These are phyloP conservation scores for Drosophila formosana DNA, from an alignment of 2,888 invertebrate species.

Conservation along the genomic window DNA sequence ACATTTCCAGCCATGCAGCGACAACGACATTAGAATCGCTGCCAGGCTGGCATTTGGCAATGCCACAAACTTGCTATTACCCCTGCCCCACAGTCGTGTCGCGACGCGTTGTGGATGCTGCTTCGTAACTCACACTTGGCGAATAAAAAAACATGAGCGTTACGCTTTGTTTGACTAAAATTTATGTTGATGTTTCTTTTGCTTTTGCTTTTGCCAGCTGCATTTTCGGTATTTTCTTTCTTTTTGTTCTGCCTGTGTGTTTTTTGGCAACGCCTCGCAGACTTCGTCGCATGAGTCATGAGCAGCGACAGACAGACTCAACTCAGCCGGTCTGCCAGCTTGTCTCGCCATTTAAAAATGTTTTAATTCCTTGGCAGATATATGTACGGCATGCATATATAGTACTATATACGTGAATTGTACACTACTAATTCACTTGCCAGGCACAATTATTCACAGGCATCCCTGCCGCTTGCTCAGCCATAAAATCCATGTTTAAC, in stretches of 20 bases:
- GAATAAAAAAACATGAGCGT: constrained; percentile 54
- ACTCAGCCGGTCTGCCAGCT: constrained; percentile 47
- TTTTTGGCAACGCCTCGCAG: constrained; percentile 61
- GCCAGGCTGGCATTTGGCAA: constrained; percentile 66
- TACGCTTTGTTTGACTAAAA: constrained; percentile 79
- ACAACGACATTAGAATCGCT: constrained; percentile 61
- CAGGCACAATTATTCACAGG: constrained; percentile 62
- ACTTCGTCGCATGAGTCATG: constrained; percentile 62
- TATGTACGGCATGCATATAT: neutral
- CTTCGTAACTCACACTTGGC: constrained; percentile 33
- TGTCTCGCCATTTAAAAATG: constrained; percentile 53
- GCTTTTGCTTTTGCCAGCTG: constrained; percentile 31
- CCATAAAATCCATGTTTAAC: constrained; percentile 60
- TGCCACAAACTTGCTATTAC: constrained; percentile 71
- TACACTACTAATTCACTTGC: constrained; percentile 39
- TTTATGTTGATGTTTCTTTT: constrained; percentile 75
- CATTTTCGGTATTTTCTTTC: constrained; percentile 21
- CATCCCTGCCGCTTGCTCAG: constrained; percentile 38
- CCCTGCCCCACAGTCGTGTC: constrained; percentile 34
- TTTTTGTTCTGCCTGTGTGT: constrained; percentile 6
- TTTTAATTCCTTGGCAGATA: constrained; percentile 63
- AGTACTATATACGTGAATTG: constrained; percentile 15
- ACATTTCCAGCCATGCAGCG: constrained; percentile 65
- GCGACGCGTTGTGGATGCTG: neutral
- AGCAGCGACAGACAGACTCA: constrained; percentile 30